Conservation (phyloP, 1,140 invertebrate species). For the Drosophila lacteicornis region DNA sequence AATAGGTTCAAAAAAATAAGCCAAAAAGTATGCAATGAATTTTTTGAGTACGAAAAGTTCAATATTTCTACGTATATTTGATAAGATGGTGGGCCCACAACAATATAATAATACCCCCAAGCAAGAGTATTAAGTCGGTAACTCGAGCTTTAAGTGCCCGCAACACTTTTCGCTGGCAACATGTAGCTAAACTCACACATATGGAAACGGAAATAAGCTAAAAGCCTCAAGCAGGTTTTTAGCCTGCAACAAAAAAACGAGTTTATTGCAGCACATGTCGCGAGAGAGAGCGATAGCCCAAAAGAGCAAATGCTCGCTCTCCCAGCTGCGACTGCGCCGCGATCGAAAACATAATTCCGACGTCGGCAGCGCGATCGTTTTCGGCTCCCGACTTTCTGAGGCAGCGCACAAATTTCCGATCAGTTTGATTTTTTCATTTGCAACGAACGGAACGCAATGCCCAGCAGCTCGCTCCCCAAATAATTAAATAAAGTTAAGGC, state of each 20-base stretch:
- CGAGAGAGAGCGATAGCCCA: slow-evolving; percentile 29
- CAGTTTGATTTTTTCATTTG: slow-evolving; percentile 84
- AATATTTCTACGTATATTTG: neutral
- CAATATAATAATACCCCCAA: neutral
- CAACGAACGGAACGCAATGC: slow-evolving; percentile 81
- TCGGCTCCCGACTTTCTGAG: slow-evolving; percentile 60
- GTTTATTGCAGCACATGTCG: slow-evolving; percentile 77
- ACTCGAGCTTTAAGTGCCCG: slow-evolving; percentile 22
- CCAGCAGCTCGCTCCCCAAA: slow-evolving; percentile 50
- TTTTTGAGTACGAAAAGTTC: too few species aligned
- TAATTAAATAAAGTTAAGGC: slow-evolving; percentile 9
- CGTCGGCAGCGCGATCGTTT: slow-evolving; percentile 40
- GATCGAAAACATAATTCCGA: slow-evolving; percentile 52
- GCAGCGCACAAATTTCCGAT: slow-evolving; percentile 79
- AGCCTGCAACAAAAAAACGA: slow-evolving; percentile 65
- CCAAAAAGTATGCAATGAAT: too few species aligned
- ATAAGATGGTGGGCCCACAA: neutral
- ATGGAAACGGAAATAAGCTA: slow-evolving; percentile 41
- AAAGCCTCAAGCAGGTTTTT: slow-evolving; percentile 43
- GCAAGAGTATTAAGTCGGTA: slow-evolving; percentile 17
- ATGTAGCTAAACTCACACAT: slow-evolving; percentile 41
- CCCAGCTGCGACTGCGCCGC: slow-evolving; percentile 37
- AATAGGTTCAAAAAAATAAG: too few species aligned
- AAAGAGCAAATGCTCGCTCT: slow-evolving; percentile 25
- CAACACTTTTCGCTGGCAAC: slow-evolving; percentile 32